phyloP scores from a whole-genome alignment of 1,140 invertebrate genomes.

The Aphidius gifuensis region DNA sequence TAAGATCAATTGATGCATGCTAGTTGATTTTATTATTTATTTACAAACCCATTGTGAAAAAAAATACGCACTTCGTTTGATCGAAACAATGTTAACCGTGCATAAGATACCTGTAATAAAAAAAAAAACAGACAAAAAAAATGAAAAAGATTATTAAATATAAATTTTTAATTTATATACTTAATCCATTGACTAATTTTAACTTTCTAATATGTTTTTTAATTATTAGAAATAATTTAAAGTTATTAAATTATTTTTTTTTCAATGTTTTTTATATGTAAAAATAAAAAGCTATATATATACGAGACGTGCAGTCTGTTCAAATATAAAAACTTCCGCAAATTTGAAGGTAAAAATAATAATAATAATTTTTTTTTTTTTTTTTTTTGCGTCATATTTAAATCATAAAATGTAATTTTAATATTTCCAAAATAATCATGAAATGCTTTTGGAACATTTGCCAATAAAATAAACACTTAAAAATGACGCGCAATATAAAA shows the following conservation, averaged over 20 bases:
- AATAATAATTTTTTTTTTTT: neutral
- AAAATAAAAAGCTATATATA: too few relatives aligned
- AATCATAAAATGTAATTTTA: neutral
- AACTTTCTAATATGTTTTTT: too few relatives aligned
- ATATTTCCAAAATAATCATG: conserved; percentile 27
- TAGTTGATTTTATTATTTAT: neutral
- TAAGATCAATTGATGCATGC: neutral
- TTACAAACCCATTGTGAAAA: conserved; percentile 5
- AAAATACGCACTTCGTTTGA: conserved; percentile 23
- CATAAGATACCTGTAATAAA: conserved; percentile 21
- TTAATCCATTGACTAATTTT: too few relatives aligned
- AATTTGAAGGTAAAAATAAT: too few relatives aligned
- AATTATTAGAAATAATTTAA: neutral
- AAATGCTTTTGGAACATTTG: conserved; percentile 26
- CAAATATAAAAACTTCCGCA: too few relatives aligned
- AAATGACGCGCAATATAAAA: conserved; percentile 8
- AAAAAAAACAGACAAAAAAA: neutral
- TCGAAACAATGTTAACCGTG: conserved; percentile 22
- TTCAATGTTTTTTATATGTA: neutral
- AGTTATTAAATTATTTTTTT: neutral
- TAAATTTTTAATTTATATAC: too few relatives aligned
- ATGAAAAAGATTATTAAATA: neutral
- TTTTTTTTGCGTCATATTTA: conserved; percentile 16
- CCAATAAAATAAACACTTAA: conserved; percentile 14
- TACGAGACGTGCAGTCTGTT: too few relatives aligned